These are phyloP conservation scores for Cyanistes caeruleus DNA, from an alignment of 2,113 vertebrate species.

Conservation along the genomic window DNA sequence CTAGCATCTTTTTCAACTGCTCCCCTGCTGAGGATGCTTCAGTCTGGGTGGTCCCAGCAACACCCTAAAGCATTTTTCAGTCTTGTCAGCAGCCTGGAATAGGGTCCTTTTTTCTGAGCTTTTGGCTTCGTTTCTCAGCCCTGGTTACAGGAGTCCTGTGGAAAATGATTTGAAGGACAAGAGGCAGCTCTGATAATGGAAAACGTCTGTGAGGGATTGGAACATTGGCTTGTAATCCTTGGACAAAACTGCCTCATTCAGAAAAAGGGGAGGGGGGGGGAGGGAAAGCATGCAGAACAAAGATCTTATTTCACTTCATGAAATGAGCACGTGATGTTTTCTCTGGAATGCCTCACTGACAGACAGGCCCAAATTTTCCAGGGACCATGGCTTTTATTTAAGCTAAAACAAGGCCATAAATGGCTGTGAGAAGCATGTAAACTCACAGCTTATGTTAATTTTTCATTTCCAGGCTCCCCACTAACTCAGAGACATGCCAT, in stretches of 20 bases:
- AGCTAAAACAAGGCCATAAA: constrained; percentile 27
- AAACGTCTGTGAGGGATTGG: constrained; percentile 61
- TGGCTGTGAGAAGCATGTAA: constrained; percentile 4
- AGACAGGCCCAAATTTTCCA: constrained; percentile 36
- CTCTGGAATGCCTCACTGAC: constrained; percentile 46
- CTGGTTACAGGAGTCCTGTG: constrained; percentile 42
- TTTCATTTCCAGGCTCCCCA: not conserved
- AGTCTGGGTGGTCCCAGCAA: constrained; percentile 54
- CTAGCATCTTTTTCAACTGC: not conserved
- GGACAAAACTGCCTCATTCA: constrained; percentile 60
- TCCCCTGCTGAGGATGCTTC: constrained; percentile 1
- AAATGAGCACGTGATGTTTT: constrained; percentile 49
- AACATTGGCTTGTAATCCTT: constrained; percentile 51
- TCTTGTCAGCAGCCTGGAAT: constrained; percentile 51
- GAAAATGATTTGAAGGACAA: constrained; percentile 63
- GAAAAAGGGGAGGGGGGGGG: not conserved
- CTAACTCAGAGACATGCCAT: not conserved
- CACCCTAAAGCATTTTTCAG: constrained; percentile 23
- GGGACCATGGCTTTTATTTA: constrained; percentile 2
- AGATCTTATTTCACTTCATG: constrained; percentile 57
- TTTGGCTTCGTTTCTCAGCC: constrained; percentile 13
- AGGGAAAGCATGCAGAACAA: constrained; percentile 18
- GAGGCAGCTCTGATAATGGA: constrained; percentile 63
- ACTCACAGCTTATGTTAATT: constrained; percentile 5
- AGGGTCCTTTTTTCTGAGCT: constrained; percentile 35